These are phyloP conservation scores for Neolamprologus toae DNA, from an alignment of 2,113 vertebrate genomes.

Conservation along the genomic window DNA sequence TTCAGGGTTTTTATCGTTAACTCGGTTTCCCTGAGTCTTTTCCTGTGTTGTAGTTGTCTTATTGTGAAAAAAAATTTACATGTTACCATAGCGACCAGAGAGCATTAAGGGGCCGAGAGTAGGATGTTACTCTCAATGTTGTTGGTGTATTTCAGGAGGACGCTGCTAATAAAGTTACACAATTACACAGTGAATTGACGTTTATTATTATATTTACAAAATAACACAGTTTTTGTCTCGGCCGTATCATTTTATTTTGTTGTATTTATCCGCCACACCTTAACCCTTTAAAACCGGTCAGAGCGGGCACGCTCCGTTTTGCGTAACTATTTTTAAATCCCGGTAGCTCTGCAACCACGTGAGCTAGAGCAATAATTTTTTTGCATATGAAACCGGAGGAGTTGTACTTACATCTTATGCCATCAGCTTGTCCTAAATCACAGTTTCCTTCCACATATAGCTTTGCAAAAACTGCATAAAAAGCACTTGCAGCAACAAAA, in stretches of 20 bases:
- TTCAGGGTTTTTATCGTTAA: fast-evolving
- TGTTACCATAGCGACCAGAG: background rate
- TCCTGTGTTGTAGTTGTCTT: background rate
- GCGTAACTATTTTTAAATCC: no score
- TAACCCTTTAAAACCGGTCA: background rate
- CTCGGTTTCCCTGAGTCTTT: background rate
- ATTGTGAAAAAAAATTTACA: background rate
- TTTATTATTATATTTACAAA: background rate
- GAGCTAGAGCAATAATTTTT: no score
- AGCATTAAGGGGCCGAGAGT: background rate
- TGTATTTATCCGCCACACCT: background rate
- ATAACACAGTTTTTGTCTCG: background rate
- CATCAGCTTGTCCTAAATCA: no score
- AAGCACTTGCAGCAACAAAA: no score
- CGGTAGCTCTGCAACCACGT: no score
- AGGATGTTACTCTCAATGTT: background rate
- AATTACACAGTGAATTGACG: background rate
- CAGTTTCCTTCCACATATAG: no score
- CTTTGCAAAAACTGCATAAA: no score
- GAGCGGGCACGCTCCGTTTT: no score
- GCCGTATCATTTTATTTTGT: background rate
- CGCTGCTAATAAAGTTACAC: background rate
- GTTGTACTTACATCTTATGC: no score
- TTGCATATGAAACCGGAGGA: no score
- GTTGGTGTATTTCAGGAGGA: background rate